Percentiles rank a stretch among this genome's conserved stretches.
Evolutionary conservation across 2,113 vertebrate species (phyloP).

Genomic region (Meles meles): DNA sequence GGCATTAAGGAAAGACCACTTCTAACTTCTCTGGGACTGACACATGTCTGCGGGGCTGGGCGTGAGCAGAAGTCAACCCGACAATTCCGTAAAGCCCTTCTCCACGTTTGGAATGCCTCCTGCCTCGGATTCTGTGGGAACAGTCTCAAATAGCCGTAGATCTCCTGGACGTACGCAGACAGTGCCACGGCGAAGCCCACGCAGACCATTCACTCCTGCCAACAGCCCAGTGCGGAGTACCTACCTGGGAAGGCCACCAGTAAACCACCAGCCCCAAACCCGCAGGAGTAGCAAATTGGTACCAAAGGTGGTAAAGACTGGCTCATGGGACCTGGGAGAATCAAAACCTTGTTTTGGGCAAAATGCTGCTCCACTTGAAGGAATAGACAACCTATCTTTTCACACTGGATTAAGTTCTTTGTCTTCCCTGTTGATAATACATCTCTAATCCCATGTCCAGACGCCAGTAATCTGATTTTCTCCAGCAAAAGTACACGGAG

Average conservation of each 20-base stretch:
- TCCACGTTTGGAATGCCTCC: background rate
- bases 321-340: background rate
- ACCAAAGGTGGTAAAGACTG: background rate
- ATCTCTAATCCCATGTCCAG: background rate
- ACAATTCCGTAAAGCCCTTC: background rate
- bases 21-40: background rate
- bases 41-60: background rate
- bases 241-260: too few relatives aligned
- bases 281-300: background rate
- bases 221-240: background rate
- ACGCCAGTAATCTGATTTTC: background rate
- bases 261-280: accelerated
- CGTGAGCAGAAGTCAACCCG: background rate
- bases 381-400: background rate
- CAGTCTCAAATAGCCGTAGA: background rate
- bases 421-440: background rate
- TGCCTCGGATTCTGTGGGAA: background rate
- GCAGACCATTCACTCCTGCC: background rate
- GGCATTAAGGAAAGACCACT: background rate
- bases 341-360: background rate
- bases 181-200: background rate
- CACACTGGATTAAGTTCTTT: background rate
- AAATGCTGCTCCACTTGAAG: background rate
- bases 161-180: background rate
- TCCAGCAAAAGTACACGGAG: background rate